Base-by-base conservation (phyloP, 2,888 invertebrate genomes). In the Metellina segmentata region DNA sequence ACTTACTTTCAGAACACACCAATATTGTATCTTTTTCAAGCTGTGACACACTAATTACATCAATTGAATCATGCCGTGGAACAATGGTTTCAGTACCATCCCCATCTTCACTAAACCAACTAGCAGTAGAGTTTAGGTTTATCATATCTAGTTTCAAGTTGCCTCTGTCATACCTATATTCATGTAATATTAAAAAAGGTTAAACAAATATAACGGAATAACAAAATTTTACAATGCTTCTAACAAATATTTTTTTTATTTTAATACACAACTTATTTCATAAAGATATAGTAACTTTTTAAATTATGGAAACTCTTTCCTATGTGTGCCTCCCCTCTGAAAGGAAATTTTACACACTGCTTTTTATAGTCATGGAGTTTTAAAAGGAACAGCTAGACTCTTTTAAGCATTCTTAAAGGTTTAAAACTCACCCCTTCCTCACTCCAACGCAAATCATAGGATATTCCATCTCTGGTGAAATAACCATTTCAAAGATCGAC, bases 381-480 rank as follows among this genome's bases (percentile, higher is more conserved):
- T 75, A 13, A 75, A 8, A 75, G 19, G 48, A 75, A 75, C 75
- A 6, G 75, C 20, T 75, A 19, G 20, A 34, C 6, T 75, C 48
- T 75, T 75, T 75, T 34, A 13, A 13, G 4, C 13, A 19, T 75
- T 34, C 19, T 34, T 11, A 75, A 34, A 34, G 34, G 1, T 34
- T 51, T 6, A 19, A 20, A 61, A 85, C 89, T 81, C 83, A 93
- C 93, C 93, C 96, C 94, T 96, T 96, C 94, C 96, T 96, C 0
- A 99, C 99, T 0, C 98, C 98, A 16, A 98, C 97, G 95, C 99
- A 99, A 0, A 99, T 97, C 95, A 99, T 97, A 6, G 99, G 99
- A 95, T 99, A 99, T 95, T 99, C 99, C 95, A 98, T 96, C 94
- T 99, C 98, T 0, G 99, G 98, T 0, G 98, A 98, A 93, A 99